Evolutionary conservation across 2,888 invertebrate genomes (phyloP).

Genomic region (Microctonus aethiopoides): DNA sequence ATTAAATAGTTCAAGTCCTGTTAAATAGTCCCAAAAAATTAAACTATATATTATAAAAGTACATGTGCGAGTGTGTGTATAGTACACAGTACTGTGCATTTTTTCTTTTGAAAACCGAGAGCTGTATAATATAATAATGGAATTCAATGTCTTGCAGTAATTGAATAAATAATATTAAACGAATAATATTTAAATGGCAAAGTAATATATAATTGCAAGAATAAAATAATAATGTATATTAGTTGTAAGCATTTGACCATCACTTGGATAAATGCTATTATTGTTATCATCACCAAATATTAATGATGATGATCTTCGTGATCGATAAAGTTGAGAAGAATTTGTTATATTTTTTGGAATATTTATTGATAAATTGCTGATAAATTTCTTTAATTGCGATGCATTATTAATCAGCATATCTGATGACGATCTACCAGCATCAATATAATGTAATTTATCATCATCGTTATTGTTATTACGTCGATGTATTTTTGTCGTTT

Average conservation of each 20-base stretch:
- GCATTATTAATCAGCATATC: constrained; percentile 73
- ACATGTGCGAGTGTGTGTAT: too few relatives aligned
- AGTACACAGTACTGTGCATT: neutral
- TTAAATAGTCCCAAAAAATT: neutral
- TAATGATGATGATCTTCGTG: constrained; percentile 31
- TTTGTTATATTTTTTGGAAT: constrained; percentile 67
- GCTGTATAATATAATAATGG: neutral
- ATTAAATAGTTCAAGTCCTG: neutral
- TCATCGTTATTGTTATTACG: constrained; percentile 51
- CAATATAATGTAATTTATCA: neutral
- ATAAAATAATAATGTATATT: constrained; percentile 57
- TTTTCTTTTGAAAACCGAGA: too few relatives aligned
- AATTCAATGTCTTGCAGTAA: neutral
- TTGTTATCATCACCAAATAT: constrained; percentile 37
- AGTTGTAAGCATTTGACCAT: constrained; percentile 52
- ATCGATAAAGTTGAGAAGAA: constrained; percentile 39
- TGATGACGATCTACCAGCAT: constrained; percentile 64
- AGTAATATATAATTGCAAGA: constrained; percentile 54
- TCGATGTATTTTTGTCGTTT: constrained; percentile 60
- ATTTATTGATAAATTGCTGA: constrained; percentile 78
- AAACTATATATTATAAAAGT: neutral
- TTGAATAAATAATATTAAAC: neutral
- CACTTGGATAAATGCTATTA: constrained; percentile 43
- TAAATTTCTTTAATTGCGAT: constrained; percentile 81
- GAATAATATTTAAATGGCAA: constrained; percentile 47